Evolutionary conservation across 2,113 vertebrate genomes (phyloP), one percentile per base, ranked within the genome.

Genomic region (Aythya baeri): DNA sequence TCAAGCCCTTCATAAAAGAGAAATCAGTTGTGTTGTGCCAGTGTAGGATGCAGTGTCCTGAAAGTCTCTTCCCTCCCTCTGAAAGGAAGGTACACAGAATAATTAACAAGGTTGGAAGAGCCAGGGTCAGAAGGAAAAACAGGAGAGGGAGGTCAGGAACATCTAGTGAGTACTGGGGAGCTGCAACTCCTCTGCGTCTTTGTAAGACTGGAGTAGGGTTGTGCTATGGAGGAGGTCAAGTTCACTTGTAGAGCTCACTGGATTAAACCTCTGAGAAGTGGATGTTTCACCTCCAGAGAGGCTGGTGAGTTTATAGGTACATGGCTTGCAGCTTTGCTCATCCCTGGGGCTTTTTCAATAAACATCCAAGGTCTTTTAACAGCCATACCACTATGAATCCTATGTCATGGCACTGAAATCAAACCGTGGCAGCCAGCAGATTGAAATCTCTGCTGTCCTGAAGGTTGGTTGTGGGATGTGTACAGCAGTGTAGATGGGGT

Each of bases 1-100:
- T 83, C 78, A 93, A 90, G 36, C 25, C 27, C 59, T 94, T 90
- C 79, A 88, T 88, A 83, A 88, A 93, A 88, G 73, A 77, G 52
- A 50, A 76, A 83, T 87, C 68, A 90, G 46, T 25, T 91, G 17
- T 90, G 14, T 34, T 81, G 23, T 77, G 59, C 73, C 23, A 13
- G 11, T 52, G 34, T 90, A 8, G 7, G 72, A 74, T 23, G 41
- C 36, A 38, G 38, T 88, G 22, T 67, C 86, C 61, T 67, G 25
- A 38, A 90, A 86, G 8, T 55, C 36, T 25, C n/a, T 55, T 63
- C 55, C 71, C 87, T 86, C 50, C 44, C 31, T 71, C 59, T 41
- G 88, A 85, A 73, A 17, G 11, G 50, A 75, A 67, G 15, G 23
- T 59, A 81, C 14, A 50, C 31, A 38, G 52, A 41, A 71, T 83